phyloP scores from a whole-genome alignment of 2,797 vertebrate species.

The Chloroceryle amazona region DNA sequence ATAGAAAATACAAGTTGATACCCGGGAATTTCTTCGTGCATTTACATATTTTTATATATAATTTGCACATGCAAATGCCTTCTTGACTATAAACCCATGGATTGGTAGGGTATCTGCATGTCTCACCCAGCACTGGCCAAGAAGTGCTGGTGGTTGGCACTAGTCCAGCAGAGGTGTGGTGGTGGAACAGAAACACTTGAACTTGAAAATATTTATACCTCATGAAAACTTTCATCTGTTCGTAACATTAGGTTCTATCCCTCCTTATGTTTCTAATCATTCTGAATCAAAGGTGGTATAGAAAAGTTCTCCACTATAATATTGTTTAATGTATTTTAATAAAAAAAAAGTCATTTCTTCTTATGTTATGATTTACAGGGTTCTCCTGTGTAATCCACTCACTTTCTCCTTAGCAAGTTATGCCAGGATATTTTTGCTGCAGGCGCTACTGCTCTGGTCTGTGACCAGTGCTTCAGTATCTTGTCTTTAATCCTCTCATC shows the following conservation, averaged over 20 bases:
- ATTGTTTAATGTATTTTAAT: background rate
- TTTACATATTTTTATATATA: background rate
- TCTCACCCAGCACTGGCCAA: accelerated
- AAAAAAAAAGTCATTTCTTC: background rate
- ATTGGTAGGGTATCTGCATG: background rate
- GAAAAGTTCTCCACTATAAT: background rate
- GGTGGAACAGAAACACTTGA: background rate
- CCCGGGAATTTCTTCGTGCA: background rate
- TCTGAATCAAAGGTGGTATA: background rate
- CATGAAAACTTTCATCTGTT: background rate
- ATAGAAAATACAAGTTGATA: background rate
- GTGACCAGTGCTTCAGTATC: background rate
- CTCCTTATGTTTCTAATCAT: accelerated
- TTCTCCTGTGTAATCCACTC: background rate
- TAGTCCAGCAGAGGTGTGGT: background rate
- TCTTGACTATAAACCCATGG: background rate
- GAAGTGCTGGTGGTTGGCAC: background rate
- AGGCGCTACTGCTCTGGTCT: background rate
- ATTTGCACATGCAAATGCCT: background rate
- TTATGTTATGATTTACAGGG: accelerated
- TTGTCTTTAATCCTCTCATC: background rate
- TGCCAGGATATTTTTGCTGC: background rate
- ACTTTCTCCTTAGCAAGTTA: background rate
- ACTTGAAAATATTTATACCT: background rate
- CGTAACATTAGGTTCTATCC: background rate